These are phyloP conservation scores for Tuberolachnus salignus DNA, from an alignment of 2,888 invertebrate genomes.

Conservation along the genomic window DNA sequence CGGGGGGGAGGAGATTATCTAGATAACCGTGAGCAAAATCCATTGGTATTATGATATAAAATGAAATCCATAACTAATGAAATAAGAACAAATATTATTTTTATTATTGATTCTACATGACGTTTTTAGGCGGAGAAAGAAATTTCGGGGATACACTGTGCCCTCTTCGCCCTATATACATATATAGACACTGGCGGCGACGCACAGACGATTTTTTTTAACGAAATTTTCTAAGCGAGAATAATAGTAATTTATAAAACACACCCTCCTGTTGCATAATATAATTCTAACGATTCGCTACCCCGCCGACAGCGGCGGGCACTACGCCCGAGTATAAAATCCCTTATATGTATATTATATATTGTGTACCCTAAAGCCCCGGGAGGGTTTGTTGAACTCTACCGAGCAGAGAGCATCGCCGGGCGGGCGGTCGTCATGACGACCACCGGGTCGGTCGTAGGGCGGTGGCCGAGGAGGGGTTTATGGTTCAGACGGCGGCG, in stretches of 20 bases:
- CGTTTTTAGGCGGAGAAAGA: no score
- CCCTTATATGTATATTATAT: not conserved
- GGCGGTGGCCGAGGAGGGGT: constrained; percentile 35
- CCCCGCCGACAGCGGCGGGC: not conserved
- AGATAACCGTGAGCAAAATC: no score
- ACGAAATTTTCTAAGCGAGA: no score
- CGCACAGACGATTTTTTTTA: not conserved
- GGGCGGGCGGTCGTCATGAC: constrained; percentile 44
- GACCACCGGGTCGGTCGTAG: not conserved
- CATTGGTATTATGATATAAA: no score
- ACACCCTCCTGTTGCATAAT: constrained; percentile 55
- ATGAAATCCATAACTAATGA: no score
- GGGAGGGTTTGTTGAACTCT: constrained; percentile 47
- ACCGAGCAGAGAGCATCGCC: constrained; percentile 9
- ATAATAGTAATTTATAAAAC: not conserved
- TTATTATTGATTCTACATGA: no score
- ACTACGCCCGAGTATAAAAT: constrained; percentile 21
- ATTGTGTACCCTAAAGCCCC: constrained; percentile 2
- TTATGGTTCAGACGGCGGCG: constrained; percentile 56
- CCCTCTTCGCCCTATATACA: no score
- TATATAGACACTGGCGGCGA: no score
- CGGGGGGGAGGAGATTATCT: no score
- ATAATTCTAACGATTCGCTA: not conserved
- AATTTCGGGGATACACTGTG: no score
- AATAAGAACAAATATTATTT: no score